Conservation (phyloP, 1,140 invertebrate species). For the Cotesia glomerata region DNA sequence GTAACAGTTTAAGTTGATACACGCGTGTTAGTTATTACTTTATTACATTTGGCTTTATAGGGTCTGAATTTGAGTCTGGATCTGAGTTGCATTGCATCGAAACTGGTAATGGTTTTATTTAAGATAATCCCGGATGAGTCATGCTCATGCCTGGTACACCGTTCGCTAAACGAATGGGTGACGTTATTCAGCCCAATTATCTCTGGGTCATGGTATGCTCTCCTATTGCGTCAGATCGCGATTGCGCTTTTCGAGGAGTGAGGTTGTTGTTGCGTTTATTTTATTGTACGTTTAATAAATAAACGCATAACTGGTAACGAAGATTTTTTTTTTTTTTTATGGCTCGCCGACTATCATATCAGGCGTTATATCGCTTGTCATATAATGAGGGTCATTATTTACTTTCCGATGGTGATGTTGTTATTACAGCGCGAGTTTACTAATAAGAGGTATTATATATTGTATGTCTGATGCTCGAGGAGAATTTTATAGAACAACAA, state of each 20-base stretch:
- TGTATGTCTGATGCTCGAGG: no score
- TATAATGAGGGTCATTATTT: no score
- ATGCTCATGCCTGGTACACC: no score
- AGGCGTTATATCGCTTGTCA: no score
- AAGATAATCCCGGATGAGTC: constrained; percentile 18
- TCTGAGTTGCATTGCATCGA: neutral
- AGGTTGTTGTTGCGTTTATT: no score
- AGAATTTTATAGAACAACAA: no score
- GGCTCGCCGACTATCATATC: no score
- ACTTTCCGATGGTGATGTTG: no score
- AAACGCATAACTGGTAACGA: no score
- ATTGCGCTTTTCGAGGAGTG: neutral
- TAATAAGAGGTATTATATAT: no score
- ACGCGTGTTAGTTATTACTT: constrained; percentile 18
- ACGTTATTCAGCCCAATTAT: constrained; percentile 32
- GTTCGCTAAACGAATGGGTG: neutral
- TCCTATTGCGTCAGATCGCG: constrained; percentile 9
- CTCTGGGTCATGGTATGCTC: constrained; percentile 24
- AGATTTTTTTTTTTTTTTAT: no score
- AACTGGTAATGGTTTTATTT: neutral
- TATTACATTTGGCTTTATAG: constrained; percentile 11
- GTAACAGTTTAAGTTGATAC: neutral
- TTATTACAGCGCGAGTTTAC: no score
- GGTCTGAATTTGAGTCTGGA: constrained; percentile 15
- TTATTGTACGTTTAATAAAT: neutral